These are phyloP conservation scores for Threskiornis aethiopicus DNA, from an alignment of 2,797 vertebrate genomes.

Conservation along the genomic window DNA sequence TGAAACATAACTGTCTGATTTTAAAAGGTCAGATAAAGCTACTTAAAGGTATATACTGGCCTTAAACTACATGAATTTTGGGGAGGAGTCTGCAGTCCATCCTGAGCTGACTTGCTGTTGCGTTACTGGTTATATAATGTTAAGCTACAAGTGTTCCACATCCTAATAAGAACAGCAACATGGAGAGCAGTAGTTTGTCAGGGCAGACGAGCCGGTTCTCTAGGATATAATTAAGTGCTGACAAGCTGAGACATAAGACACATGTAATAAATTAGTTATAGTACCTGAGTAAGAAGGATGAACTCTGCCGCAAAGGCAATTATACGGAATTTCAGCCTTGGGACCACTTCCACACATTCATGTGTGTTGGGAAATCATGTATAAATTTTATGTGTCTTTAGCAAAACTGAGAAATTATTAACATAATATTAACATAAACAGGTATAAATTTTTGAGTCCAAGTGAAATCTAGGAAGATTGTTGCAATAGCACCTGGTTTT, in stretches of 20 bases:
- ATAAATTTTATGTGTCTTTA: conserved; percentile 5
- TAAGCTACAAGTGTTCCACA: neutral
- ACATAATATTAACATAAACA: conserved; percentile 4
- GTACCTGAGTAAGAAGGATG: conserved; percentile 22
- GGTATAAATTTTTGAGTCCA: neutral
- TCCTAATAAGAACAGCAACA: neutral
- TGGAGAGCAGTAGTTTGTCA: neutral
- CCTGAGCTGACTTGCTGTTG: neutral
- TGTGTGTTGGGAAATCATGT: neutral
- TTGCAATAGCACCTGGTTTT: neutral
- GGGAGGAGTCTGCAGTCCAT: neutral
- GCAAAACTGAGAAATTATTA: neutral
- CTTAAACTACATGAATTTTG: neutral
- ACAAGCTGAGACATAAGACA: conserved; percentile 7
- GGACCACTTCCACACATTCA: neutral
- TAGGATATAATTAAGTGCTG: conserved; percentile 33
- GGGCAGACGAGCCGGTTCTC: neutral
- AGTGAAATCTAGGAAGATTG: neutral
- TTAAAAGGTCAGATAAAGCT: neutral
- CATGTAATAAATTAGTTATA: conserved; percentile 39
- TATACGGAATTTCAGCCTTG: conserved; percentile 12
- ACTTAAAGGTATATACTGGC: neutral
- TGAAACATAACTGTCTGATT: neutral
- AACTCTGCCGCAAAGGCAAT: conserved; percentile 7
- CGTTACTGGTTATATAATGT: neutral